Evolutionary conservation across 1,140 invertebrate genomes (phyloP).

Genomic region (Rhizoglyphus robini): DNA sequence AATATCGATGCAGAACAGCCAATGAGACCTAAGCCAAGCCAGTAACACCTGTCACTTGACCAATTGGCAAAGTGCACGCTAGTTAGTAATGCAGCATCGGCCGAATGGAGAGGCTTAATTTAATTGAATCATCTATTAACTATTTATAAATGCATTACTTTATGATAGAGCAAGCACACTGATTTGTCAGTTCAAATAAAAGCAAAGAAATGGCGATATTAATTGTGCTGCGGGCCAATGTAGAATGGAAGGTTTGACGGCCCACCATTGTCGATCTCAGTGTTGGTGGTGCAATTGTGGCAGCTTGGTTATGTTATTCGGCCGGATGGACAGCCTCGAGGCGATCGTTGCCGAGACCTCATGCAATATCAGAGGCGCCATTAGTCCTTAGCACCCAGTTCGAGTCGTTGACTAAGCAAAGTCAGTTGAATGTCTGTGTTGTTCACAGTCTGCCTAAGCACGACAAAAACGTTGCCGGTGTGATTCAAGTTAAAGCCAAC

Average conservation of each 20-base stretch:
- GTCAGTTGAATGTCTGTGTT: not conserved
- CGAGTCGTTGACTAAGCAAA: not conserved
- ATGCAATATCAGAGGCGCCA: not conserved
- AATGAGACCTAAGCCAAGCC: too few species aligned
- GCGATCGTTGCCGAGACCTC: not conserved
- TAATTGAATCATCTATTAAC: not conserved
- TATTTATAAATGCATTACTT: too few species aligned
- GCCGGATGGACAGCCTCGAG: not conserved
- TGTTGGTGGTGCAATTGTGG: too few species aligned
- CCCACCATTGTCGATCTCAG: too few species aligned
- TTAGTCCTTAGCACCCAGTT: not conserved
- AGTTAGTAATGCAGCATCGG: too few species aligned
- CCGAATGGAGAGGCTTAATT: not conserved
- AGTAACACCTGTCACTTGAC: too few species aligned
- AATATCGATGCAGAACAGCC: too few species aligned
- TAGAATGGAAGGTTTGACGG: too few species aligned
- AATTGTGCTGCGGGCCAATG: too few species aligned
- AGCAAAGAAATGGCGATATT: not conserved
- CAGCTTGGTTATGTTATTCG: too few species aligned
- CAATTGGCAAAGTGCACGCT: too few species aligned
- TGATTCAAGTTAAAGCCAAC: not conserved
- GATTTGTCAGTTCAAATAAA: not conserved
- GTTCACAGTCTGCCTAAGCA: not conserved
- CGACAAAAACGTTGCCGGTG: not conserved
- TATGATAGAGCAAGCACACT: not conserved